Conservation (phyloP, 1,140 invertebrate genomes). For the Pemphigus obesinymphae region DNA sequence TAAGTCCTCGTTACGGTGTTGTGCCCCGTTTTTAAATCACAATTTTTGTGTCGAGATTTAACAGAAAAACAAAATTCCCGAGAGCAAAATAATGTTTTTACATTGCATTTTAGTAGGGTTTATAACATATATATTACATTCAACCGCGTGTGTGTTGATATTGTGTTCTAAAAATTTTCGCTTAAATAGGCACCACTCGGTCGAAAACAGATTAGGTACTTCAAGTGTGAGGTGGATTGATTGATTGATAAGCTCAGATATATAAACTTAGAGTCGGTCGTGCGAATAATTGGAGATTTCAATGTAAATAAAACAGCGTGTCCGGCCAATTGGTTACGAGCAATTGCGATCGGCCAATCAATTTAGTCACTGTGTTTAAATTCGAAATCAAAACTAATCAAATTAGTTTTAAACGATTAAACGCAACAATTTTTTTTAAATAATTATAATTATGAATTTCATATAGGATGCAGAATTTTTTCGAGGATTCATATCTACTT, state of each 20-base stretch:
- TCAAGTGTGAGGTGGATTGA: constrained; percentile 4
- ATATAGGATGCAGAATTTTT: no score
- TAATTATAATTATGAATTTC: no score
- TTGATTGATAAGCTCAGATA: constrained; percentile 14
- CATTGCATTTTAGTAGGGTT: background rate
- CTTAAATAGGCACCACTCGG: constrained; percentile 16
- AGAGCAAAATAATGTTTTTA: constrained; percentile 19
- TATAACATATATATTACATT: no score
- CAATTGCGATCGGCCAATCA: background rate
- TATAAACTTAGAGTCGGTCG: background rate
- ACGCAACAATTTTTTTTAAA: background rate
- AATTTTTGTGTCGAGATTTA: background rate
- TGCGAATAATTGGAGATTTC: constrained; percentile 25
- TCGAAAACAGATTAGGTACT: constrained; percentile 21
- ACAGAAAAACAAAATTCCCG: background rate
- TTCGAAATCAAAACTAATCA: background rate
- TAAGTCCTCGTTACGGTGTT: background rate
- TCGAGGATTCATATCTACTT: background rate
- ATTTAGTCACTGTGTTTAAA: background rate
- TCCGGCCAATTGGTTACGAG: background rate
- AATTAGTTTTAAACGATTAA: background rate
- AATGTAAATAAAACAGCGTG: background rate
- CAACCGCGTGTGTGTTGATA: background rate
- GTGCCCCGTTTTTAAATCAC: background rate
- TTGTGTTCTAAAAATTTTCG: constrained; percentile 12